phyloP scores from a whole-genome alignment of 2,797 vertebrate genomes.

The Tokudaia tokunoshimensis region DNA sequence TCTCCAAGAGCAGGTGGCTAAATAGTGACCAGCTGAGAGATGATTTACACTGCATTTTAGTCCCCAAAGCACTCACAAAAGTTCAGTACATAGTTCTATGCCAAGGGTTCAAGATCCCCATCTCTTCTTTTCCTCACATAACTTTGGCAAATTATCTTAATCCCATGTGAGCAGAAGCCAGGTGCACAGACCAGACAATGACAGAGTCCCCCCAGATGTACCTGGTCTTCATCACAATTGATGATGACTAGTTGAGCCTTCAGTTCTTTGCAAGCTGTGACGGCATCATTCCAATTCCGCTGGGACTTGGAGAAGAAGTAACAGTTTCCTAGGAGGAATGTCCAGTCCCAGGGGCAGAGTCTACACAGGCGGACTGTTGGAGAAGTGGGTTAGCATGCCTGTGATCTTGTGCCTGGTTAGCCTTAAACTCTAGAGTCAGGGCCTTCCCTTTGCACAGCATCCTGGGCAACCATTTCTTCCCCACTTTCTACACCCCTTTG shows the following conservation, averaged over 20 bases:
- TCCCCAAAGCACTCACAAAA: background rate
- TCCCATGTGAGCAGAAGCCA: background rate
- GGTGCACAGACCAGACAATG: no score
- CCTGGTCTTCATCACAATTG: slow-evolving; percentile 21
- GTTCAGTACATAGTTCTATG: background rate
- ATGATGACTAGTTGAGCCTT: background rate
- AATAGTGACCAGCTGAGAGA: background rate
- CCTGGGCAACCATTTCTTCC: background rate
- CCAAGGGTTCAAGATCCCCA: background rate
- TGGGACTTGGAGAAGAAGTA: slow-evolving; percentile 59
- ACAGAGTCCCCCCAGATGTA: background rate
- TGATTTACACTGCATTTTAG: rapidly evolving
- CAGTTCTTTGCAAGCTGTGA: background rate
- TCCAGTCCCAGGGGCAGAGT: slow-evolving; percentile 52
- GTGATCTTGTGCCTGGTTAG: background rate
- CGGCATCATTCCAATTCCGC: background rate
- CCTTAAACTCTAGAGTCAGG: background rate
- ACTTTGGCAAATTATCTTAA: background rate
- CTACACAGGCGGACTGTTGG: slow-evolving; percentile 7
- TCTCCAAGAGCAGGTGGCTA: background rate
- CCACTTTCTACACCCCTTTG: background rate
- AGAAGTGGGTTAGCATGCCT: background rate
- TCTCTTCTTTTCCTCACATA: background rate
- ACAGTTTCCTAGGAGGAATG: slow-evolving; percentile 34
- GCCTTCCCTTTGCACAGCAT: background rate